Evolutionary conservation across 2,888 invertebrate genomes (phyloP), one percentile per base, ranked within the genome.

Genomic region (Pogonocherus hispidulus): DNA sequence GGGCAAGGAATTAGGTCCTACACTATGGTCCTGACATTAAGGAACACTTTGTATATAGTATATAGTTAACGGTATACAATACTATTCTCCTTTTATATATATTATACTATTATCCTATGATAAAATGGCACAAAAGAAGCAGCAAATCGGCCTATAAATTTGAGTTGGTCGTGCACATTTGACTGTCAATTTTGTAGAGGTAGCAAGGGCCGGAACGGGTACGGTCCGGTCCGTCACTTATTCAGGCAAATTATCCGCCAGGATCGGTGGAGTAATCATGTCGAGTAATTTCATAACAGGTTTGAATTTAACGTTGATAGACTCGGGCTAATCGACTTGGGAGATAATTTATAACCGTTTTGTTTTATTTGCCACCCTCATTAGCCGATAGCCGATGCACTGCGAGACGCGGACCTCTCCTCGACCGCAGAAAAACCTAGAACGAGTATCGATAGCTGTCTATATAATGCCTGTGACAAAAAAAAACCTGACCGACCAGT

Each of bases 251-350:
- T 84, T 84, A 84, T 83, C 83, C 80, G 78, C 79, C 80, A 79
- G 80, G 79, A 81, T 77, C 78, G 80, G 79, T 80, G 79, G 76
- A 79, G 82, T 81, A 84, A 84, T 84, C 84, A 83, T 80, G 82
- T 82, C 78, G 81, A 78, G 82, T 84, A 84, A 84, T 84, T 84
- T 84, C 82, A 83, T 84, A 85, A 85, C 85, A 83, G 84, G 85
- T 84, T 85, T 83, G 80, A 83, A 84, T 84, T 84, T 83, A 82
- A 83, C 82, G 82, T 83, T 83, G 84, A 85, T 85, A 84, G 84
- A 83, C 83, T 84, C 79, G 80, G 81, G 79, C 83, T 84, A 84
- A 84, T 85, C 84, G 84, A 84, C 82, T 83, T 70, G 73, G 73
- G 77, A 83, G 82, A 82, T 84, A 84, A 84, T 84, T 84, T 84